Percentiles rank a stretch among this genome's conserved stretches.
Conservation (phyloP, 2,113 vertebrate species). For the Corythoichthys haematopterus region DNA sequence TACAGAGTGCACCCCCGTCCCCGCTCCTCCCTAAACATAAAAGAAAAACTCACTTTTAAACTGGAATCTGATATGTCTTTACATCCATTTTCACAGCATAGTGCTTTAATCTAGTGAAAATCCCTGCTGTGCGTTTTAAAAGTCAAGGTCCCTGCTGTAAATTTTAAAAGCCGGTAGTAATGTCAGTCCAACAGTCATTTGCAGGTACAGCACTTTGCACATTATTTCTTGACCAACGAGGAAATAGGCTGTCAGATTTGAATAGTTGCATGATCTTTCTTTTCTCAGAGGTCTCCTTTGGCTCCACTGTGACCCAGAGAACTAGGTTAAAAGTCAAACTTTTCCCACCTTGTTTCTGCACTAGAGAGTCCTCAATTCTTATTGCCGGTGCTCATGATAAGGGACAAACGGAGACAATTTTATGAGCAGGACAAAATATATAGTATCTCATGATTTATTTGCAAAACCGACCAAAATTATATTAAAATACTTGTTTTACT, state of each 20-base stretch:
- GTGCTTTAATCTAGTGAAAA: constrained; percentile 31
- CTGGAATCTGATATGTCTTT: constrained; percentile 30
- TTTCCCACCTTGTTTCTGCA: constrained; percentile 52
- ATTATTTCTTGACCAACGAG: constrained; percentile 50
- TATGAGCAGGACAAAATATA: constrained; percentile 28
- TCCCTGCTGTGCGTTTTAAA: constrained; percentile 40
- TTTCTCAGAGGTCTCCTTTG: constrained; percentile 40
- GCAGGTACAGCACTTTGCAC: constrained; percentile 37
- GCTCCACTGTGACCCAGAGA: constrained; percentile 35
- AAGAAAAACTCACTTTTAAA: background rate
- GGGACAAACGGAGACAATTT: constrained; percentile 30
- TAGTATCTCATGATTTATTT: constrained; percentile 16
- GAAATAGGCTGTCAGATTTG: constrained; percentile 40
- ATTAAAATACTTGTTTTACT: no score
- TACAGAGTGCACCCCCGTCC: no score
- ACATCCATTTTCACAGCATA: constrained; percentile 11
- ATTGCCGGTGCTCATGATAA: constrained; percentile 31
- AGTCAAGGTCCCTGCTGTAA: constrained; percentile 29
- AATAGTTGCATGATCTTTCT: constrained; percentile 35
- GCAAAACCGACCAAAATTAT: no score
- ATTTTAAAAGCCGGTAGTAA: constrained; percentile 45
- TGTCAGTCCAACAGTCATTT: constrained; percentile 11
- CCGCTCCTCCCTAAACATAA: background rate
- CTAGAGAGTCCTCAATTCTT: constrained; percentile 35
- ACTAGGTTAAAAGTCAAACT: constrained; percentile 47